Evolutionary conservation across 2,888 invertebrate species (phyloP), one percentile per base, ranked within the genome.

Genomic region (Apamea anceps): DNA sequence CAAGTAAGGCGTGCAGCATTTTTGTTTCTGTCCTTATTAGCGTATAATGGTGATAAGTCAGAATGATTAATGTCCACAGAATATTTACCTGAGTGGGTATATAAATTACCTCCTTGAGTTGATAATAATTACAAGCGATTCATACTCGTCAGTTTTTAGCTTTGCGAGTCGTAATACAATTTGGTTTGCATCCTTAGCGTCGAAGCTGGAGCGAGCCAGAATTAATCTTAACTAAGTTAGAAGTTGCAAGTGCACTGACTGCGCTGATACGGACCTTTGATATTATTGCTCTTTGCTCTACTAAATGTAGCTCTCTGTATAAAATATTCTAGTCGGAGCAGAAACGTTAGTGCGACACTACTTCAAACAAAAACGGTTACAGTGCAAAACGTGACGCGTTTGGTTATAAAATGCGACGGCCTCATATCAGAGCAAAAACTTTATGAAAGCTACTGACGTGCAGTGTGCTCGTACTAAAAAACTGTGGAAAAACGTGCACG

Each of bases 151-250:
- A 79, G 81, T 75, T 80, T 89, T 84, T 85, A 65, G 71, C 65
- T 87, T 75, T 77, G 67, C 77, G 8, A 78, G 67, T 75, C 73
- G 68, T 84, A 84, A 87, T 81, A 80, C 77, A 87, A 89, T 89
- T 89, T 80, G 60, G 68, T 79, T 77, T 67, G 78, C 66, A 83
- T 80, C 82, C 80, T 80, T 81, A 77, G 66, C 76, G 51, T 70
- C 45, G 73, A 72, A 74, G 82, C 81, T 85, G 67, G 72, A 88
- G 89, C 81, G 81, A 84, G 74, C 73, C 81, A 67, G 82, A 68
- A 75, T 86, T 84, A 79, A 85, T 83, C 80, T 78, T 86, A 90
- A 90, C 87, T 86, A 72, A 89, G 90, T 89, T 89, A 85, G 72
- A 82, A 89, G 89, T 89, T 89, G 80, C 75, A 80, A 90, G 84